A percentile compares a stretch with the other conserved stretches of the same genome.
Conservation (phyloP, 2,888 invertebrate genomes). For the Deilephila porcellus region DNA sequence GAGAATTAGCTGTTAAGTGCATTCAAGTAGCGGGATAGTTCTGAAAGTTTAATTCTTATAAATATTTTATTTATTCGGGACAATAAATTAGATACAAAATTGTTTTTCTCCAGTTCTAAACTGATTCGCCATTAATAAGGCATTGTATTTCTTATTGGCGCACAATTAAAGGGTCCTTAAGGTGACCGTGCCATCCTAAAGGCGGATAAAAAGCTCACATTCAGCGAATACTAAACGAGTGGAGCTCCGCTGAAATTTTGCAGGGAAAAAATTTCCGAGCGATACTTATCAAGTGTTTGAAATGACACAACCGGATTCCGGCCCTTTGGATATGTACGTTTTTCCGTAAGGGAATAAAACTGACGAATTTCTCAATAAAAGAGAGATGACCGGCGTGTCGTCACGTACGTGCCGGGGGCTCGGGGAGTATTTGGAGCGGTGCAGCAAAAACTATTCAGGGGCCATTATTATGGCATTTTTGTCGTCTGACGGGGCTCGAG, state of each 20-base stretch:
- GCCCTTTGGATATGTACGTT: conserved; percentile 68
- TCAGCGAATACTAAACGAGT: conserved; percentile 77
- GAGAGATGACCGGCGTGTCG: conserved; percentile 79
- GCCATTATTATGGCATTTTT: conserved; percentile 85
- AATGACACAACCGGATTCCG: conserved; percentile 84
- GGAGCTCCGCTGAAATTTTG: conserved; percentile 76
- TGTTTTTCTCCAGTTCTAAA: conserved; percentile 42
- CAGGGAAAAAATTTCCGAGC: conserved; percentile 72
- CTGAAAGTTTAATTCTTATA: not conserved
- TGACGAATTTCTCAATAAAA: conserved; percentile 85
- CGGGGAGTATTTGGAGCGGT: conserved; percentile 81
- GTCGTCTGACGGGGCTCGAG: conserved; percentile 83
- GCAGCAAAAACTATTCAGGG: conserved; percentile 83
- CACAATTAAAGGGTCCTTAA: conserved; percentile 79
- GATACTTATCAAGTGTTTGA: conserved; percentile 85
- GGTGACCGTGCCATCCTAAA: conserved; percentile 78
- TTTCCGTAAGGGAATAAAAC: conserved; percentile 77
- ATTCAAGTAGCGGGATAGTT: not conserved
- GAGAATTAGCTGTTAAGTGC: not conserved
- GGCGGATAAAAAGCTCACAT: conserved; percentile 72
- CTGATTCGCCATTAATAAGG: conserved; percentile 61
- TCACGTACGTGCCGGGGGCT: conserved; percentile 74
- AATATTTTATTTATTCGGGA: conserved; percentile 18
- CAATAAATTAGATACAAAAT: conserved; percentile 24
- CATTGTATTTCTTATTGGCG: conserved; percentile 78